phyloP scores from a whole-genome alignment of 2,888 invertebrate genomes.

The Terebella lapidaria region DNA sequence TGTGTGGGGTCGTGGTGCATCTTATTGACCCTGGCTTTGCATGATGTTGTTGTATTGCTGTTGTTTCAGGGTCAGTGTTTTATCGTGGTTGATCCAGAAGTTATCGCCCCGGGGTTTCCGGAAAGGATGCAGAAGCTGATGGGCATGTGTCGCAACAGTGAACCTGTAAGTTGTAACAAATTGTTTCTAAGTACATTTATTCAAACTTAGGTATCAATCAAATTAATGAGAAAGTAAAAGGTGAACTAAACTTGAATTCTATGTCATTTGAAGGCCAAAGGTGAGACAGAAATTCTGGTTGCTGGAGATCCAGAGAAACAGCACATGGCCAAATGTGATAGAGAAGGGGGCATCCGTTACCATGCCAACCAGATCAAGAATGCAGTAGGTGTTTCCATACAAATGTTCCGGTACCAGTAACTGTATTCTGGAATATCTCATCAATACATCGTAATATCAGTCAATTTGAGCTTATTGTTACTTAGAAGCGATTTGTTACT shows the following conservation, averaged over 20 bases:
- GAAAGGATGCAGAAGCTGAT: conserved; percentile 70
- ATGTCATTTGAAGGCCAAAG: conserved; percentile 32
- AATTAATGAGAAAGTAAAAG: too few species aligned
- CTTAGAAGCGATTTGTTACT: too few species aligned
- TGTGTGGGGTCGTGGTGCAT: neutral
- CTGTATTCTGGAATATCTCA: too few species aligned
- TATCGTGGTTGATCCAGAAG: conserved; percentile 76
- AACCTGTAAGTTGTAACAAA: conserved; percentile 61
- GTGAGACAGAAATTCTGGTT: conserved; percentile 66
- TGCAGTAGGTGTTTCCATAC: conserved; percentile 24
- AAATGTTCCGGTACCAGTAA: too few species aligned
- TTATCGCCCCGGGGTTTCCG: conserved; percentile 76
- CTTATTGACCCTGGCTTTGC: too few species aligned
- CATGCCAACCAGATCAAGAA: conserved; percentile 71
- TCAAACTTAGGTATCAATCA: too few species aligned
- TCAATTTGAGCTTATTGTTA: too few species aligned
- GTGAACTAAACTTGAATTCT: too few species aligned
- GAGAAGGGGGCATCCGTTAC: conserved; percentile 71
- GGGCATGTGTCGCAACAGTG: conserved; percentile 63
- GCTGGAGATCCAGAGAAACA: conserved; percentile 79
- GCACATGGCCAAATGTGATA: conserved; percentile 66
- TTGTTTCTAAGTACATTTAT: neutral
- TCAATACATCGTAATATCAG: too few species aligned
- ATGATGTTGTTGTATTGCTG: neutral
- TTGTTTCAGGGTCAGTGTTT: conserved; percentile 73